These are phyloP conservation scores for Nannospalax galili DNA, from an alignment of 2,113 vertebrate genomes.

Conservation along the genomic window DNA sequence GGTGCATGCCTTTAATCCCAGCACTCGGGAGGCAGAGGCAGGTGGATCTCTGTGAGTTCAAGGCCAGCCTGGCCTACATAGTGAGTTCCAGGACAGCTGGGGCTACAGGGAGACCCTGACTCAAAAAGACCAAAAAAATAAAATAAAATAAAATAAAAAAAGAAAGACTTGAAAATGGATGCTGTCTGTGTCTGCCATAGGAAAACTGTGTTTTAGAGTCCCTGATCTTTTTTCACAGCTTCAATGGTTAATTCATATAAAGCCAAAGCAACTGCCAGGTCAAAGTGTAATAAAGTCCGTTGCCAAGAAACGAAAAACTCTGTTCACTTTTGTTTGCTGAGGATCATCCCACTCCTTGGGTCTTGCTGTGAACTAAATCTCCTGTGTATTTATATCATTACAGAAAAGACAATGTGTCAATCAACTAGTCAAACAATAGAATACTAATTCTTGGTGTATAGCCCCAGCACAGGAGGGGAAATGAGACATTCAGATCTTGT, in stretches of 20 bases:
- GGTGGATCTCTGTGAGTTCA: too few relatives aligned
- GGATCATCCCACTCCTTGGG: background rate
- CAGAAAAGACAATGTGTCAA: constrained; percentile 16
- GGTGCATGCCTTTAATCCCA: too few relatives aligned
- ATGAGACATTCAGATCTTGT: background rate
- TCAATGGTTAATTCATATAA: constrained; percentile 70
- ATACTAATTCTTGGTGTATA: background rate
- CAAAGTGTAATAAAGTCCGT: constrained; percentile 59
- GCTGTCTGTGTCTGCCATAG: background rate
- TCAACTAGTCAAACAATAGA: background rate
- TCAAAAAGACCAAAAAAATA: background rate
- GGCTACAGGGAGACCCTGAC: too few relatives aligned
- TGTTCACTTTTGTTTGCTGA: constrained; percentile 17
- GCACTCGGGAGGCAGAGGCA: too few relatives aligned
- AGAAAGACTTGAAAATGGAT: background rate
- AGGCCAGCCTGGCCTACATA: too few relatives aligned
- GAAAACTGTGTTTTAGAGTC: constrained; percentile 8
- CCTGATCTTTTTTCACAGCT: constrained; percentile 59
- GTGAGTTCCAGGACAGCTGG: too few relatives aligned
- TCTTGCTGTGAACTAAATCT: background rate
- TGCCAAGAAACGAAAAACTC: constrained; percentile 66
- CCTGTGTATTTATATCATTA: background rate
- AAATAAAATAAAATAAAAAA: background rate
- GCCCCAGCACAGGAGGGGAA: background rate
- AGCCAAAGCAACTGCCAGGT: constrained; percentile 61